Percentiles rank a stretch among this genome's conserved stretches.
phyloP scores from a whole-genome alignment of 2,113 vertebrate genomes.

The Elanus axillaris region DNA sequence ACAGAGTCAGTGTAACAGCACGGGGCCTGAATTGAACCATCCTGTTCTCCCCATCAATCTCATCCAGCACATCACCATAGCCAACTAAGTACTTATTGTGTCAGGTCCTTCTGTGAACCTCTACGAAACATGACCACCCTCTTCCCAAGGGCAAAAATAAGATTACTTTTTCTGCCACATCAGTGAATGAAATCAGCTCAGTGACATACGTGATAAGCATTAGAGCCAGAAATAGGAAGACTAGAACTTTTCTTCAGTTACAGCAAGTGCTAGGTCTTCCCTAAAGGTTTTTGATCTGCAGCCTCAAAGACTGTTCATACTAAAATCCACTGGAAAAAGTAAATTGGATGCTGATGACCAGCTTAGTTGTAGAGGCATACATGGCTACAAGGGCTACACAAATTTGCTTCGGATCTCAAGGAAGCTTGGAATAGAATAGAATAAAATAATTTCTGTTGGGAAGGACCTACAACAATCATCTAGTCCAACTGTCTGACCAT shows the following conservation, averaged over 20 bases:
- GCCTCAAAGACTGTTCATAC: not conserved
- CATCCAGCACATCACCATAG: not conserved
- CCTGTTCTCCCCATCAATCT: no score
- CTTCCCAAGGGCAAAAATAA: not conserved
- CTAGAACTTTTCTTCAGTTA: not conserved
- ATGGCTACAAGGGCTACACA: not conserved
- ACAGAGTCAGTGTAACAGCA: not conserved
- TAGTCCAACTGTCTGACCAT: not conserved
- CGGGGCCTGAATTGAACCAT: not conserved
- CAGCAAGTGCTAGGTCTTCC: not conserved
- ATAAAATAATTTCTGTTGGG: not conserved
- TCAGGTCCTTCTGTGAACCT: not conserved
- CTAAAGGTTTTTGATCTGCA: not conserved
- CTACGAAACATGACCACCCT: not conserved
- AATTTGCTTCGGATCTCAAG: accelerated
- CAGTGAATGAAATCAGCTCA: not conserved
- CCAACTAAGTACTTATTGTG: not conserved
- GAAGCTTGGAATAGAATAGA: not conserved
- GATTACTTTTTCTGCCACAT: not conserved
- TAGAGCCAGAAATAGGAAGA: not conserved
- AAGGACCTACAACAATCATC: not conserved
- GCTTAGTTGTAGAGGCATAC: not conserved
- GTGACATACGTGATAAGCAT: not conserved
- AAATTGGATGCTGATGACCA: not conserved
- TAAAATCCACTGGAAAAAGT: not conserved